Evolutionary conservation across 2,888 invertebrate genomes (phyloP), one percentile per base, ranked within the genome.

Genomic region (Amphipoea oculea): DNA sequence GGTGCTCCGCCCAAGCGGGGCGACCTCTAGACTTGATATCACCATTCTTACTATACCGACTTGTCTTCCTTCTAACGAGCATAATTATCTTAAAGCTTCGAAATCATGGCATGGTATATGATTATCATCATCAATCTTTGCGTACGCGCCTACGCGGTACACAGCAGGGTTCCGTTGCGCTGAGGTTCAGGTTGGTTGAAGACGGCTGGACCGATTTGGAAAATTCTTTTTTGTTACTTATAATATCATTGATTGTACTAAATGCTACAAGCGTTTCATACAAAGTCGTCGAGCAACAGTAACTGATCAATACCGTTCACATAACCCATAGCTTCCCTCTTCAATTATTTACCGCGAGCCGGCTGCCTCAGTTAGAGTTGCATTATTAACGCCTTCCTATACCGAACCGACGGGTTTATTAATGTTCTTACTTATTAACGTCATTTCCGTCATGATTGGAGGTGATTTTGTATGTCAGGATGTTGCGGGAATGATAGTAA

Each of bases 341-440:
- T 93, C 91, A 93, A 93, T 93, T 92, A 94, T 94, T 91, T 90
- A 92, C 89, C 76, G 75, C 57, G 68, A 60, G n/a, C 79, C 81
- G 88, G 86, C 90, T 90, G 83, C 88, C 87, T 82, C 88, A 87
- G 89, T 89, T 88, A 83, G 86, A 88, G 71, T 79, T 92, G 89
- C 91, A 93, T 91, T 89, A 91, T 89, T 90, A 89, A 91, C 87
- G 79, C 74, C 74, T 68, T 63, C 76, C 78, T 84, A 78, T 80
- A 80, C 70, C 67, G 36, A 79, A 76, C 78, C 69, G 54, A 76
- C 74, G 66, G 73, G 79, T 36, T 83, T 87, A 81, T 79, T 79
- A 77, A 75, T 79, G 68, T 78, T 73, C 57, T 78, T 67, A 73
- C 79, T 83, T 81, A 76, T 80, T 71, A 65, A 88, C 51, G 69